phyloP scores from a whole-genome alignment of 2,113 vertebrate species.

The Gymnorhina tibicen region DNA sequence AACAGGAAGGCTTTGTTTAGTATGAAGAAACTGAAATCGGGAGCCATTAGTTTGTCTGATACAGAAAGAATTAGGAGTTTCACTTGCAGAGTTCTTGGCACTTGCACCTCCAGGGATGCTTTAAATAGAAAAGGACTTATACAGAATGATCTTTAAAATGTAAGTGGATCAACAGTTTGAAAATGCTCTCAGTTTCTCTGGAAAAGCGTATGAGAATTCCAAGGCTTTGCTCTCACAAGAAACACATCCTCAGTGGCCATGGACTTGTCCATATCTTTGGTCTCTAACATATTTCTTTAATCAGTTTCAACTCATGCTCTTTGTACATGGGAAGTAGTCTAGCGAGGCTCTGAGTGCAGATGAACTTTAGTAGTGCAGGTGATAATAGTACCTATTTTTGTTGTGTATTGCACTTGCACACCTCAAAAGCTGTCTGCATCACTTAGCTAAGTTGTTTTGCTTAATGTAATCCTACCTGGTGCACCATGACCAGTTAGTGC shows the following conservation, averaged over 20 bases:
- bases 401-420: not conserved
- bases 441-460: not conserved
- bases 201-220: not conserved
- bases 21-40: not conserved
- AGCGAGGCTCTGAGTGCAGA: not conserved
- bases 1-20: not conserved
- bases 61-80: not conserved
- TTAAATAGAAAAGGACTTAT: not conserved
- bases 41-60: not conserved
- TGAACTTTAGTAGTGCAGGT: not conserved
- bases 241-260: fast-evolving
- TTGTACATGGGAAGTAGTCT: not conserved
- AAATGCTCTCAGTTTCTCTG: not conserved
- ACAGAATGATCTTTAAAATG: not conserved
- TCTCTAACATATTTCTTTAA: not conserved
- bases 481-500: not conserved
- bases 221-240: not conserved
- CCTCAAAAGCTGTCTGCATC: not conserved
- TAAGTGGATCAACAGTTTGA: not conserved
- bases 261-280: not conserved
- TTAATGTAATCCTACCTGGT: not conserved
- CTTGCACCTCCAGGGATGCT: not conserved
- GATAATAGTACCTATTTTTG: not conserved
- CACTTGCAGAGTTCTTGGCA: not conserved
- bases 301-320: not conserved